Conservation (phyloP, 2,888 invertebrate genomes). For the Electrophaes corylata region DNA sequence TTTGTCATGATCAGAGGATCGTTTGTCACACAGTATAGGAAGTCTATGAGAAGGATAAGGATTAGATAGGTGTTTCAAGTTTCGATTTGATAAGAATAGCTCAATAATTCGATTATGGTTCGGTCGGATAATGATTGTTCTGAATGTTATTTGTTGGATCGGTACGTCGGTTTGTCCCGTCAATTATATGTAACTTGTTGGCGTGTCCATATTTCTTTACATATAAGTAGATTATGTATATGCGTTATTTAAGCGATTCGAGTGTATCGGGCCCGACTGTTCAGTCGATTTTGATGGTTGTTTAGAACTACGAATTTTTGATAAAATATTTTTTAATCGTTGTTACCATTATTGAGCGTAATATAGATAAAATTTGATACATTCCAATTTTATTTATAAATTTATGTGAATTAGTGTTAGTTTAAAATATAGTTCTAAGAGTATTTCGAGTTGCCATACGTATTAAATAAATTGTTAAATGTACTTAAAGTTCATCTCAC, state of each 20-base stretch:
- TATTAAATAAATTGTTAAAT: slow-evolving; percentile 63
- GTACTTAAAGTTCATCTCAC: slow-evolving; percentile 70
- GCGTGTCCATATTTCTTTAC: slow-evolving; percentile 77
- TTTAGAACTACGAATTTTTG: slow-evolving; percentile 61
- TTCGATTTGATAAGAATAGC: slow-evolving; percentile 41
- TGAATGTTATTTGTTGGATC: slow-evolving; percentile 49
- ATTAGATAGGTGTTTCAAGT: slow-evolving; percentile 32
- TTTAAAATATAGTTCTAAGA: slow-evolving; percentile 53
- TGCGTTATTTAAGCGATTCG: slow-evolving; percentile 60
- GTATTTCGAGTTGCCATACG: slow-evolving; percentile 76
- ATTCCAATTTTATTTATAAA: slow-evolving; percentile 66
- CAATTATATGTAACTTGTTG: slow-evolving; percentile 70
- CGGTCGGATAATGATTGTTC: slow-evolving; percentile 51
- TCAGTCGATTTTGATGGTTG: slow-evolving; percentile 56
- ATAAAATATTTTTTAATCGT: slow-evolving; percentile 69
- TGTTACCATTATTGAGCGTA: slow-evolving; percentile 71
- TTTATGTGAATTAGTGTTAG: slow-evolving; percentile 56
- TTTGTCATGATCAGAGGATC: not conserved
- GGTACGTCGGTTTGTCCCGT: slow-evolving; percentile 67
- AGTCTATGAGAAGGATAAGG: not conserved
- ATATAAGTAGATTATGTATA: slow-evolving; percentile 49
- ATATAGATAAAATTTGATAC: slow-evolving; percentile 55
- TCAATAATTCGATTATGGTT: slow-evolving; percentile 60
- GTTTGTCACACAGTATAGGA: slow-evolving; percentile 7
- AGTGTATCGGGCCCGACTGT: slow-evolving; percentile 35